Evolutionary conservation across 2,888 invertebrate genomes (phyloP).

Genomic region (Lordiphosa fenestrarum): DNA sequence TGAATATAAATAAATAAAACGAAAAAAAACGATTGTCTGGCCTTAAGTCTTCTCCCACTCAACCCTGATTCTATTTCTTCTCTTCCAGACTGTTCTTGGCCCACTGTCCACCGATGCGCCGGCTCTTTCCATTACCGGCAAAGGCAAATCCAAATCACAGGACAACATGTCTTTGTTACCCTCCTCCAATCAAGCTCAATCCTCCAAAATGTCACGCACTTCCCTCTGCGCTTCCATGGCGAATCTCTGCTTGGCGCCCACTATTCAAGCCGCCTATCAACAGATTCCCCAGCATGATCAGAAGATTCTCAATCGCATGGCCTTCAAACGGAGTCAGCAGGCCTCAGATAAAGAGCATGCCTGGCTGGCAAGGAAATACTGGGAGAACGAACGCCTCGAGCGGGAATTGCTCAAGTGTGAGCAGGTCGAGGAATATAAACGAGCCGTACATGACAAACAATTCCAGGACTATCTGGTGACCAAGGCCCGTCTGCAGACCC

Average conservation of each 20-base stretch:
- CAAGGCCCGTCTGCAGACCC: conserved; percentile 76
- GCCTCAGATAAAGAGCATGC: conserved; percentile 76
- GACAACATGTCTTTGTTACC: conserved; percentile 40
- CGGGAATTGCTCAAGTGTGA: conserved; percentile 78
- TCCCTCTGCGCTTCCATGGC: conserved; percentile 77
- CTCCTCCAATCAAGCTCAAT: conserved; percentile 5
- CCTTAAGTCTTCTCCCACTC: no score
- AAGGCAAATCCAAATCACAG: conserved; percentile 46
- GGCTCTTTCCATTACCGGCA: conserved; percentile 52
- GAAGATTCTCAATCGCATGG: conserved; percentile 80
- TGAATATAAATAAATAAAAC: no score
- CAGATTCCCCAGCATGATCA: conserved; percentile 78
- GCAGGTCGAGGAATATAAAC: conserved; percentile 78
- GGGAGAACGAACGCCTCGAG: conserved; percentile 80
- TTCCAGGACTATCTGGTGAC: conserved; percentile 77
- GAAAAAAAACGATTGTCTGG: no score
- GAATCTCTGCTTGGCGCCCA: conserved; percentile 77
- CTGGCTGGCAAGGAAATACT: conserved; percentile 79
- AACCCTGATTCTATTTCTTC: no score
- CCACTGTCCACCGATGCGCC: conserved; percentile 19
- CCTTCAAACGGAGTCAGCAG: conserved; percentile 76
- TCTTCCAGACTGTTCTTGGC: conserved; percentile 34
- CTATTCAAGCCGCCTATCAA: conserved; percentile 73
- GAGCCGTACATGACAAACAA: conserved; percentile 77
- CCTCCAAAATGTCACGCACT: conserved; percentile 3